A percentile compares a stretch with the other conserved stretches of the same genome.
phyloP scores from a whole-genome alignment of 2,888 invertebrate species.

The Torymus aiolomorphi region DNA sequence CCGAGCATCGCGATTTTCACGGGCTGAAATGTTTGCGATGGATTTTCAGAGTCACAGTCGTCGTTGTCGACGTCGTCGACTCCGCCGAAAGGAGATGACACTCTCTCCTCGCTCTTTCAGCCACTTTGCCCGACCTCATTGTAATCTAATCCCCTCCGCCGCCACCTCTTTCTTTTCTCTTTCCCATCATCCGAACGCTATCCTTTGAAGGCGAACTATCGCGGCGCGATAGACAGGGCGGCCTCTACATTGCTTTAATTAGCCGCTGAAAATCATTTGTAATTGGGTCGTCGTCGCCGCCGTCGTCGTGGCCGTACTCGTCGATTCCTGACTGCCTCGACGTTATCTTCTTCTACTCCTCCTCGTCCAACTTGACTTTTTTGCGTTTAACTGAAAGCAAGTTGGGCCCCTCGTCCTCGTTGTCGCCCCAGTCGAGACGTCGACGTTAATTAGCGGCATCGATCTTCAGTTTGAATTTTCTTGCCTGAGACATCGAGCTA shows the following conservation, averaged over 20 bases:
- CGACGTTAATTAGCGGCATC: slow-evolving; percentile 48
- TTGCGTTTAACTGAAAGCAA: slow-evolving; percentile 1
- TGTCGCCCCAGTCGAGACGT: too few relatives aligned
- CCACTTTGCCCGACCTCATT: not conserved
- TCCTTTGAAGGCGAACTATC: not conserved
- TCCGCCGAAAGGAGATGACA: not conserved
- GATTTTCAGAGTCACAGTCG: slow-evolving; percentile 61
- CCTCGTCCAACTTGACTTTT: not conserved
- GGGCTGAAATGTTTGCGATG: slow-evolving; percentile 61
- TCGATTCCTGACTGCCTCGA: too few relatives aligned
- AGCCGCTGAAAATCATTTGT: slow-evolving; percentile 36
- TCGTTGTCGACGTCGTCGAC: not conserved
- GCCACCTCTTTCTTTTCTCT: not conserved
- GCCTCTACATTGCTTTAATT: slow-evolving; percentile 36
- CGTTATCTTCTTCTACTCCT: not conserved
- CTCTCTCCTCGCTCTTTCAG: not conserved
- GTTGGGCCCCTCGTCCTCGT: not conserved
- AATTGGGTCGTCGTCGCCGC: slow-evolving; percentile 27
- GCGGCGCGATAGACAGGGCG: not conserved
- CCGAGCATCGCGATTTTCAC: slow-evolving; percentile 1
- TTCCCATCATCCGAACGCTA: not conserved
- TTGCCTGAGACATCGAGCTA: not conserved
- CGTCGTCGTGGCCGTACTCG: too few relatives aligned
- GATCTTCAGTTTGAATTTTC: slow-evolving; percentile 9
- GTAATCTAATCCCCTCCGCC: slow-evolving; percentile 21